These are phyloP conservation scores for Telmatochromis brachygnathus DNA, from an alignment of 2,113 vertebrate genomes.

Conservation along the genomic window DNA sequence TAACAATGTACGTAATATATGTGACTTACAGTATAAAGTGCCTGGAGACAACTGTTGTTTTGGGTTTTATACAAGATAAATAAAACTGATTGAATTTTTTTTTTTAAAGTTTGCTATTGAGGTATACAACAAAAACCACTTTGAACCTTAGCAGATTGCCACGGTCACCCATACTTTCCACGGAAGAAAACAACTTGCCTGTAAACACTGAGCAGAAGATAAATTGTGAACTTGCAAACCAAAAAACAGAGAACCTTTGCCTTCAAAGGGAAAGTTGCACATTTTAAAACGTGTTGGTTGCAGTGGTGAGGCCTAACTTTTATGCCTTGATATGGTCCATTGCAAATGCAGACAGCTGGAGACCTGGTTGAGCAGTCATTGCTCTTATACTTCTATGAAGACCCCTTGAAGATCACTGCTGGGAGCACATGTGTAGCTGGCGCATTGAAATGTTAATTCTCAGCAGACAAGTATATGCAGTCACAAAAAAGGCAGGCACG, in stretches of 20 bases:
- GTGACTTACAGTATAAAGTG: neutral
- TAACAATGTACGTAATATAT: neutral
- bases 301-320: neutral
- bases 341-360: neutral
- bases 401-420: neutral
- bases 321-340: neutral
- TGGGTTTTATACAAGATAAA: neutral
- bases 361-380: neutral
- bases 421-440: neutral
- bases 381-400: neutral
- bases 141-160: neutral
- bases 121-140: neutral
- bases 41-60: neutral
- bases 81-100: neutral
- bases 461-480: neutral
- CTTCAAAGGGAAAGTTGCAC: neutral
- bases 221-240: neutral
- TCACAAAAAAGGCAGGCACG: neutral
- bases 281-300: neutral
- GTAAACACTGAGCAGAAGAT: neutral
- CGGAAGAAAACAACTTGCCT: neutral
- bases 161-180: neutral
- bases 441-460: neutral
- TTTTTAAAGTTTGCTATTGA: neutral
- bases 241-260: neutral